Conservation (phyloP, 1,140 invertebrate genomes). For the Schlechtendalia chinensis region DNA sequence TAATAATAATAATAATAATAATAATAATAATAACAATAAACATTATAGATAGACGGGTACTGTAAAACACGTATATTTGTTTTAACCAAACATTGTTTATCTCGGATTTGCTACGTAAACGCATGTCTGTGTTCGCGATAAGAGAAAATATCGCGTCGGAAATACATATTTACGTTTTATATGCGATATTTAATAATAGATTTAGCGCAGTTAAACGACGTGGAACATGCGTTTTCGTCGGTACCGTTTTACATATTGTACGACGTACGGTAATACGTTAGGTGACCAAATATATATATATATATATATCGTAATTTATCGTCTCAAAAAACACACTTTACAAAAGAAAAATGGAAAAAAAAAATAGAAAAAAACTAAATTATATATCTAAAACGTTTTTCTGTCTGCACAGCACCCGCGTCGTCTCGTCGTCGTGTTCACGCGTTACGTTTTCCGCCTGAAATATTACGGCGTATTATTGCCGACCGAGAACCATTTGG, state of each 20-base stretch:
- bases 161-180: neutral
- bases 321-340: neutral
- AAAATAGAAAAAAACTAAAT: too few species aligned
- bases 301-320: neutral
- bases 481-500: slow-evolving; percentile 18
- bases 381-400: too few species aligned
- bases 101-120: too few species aligned
- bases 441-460: neutral
- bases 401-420: too few species aligned
- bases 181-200: slow-evolving; percentile 1
- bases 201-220: slow-evolving; percentile 7
- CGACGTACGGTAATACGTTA: neutral
- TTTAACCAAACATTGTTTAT: too few species aligned
- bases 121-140: neutral
- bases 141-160: neutral
- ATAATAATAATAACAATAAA: too few species aligned
- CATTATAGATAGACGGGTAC: too few species aligned
- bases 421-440: neutral
- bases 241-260: neutral
- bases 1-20: too few species aligned
- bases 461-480: slow-evolving; percentile 32
- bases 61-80: too few species aligned
- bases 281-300: neutral
- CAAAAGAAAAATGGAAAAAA: too few species aligned
- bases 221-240: neutral